Base-by-base conservation (phyloP, 2,797 vertebrate species). In the Arnoldichthys spilopterus region DNA sequence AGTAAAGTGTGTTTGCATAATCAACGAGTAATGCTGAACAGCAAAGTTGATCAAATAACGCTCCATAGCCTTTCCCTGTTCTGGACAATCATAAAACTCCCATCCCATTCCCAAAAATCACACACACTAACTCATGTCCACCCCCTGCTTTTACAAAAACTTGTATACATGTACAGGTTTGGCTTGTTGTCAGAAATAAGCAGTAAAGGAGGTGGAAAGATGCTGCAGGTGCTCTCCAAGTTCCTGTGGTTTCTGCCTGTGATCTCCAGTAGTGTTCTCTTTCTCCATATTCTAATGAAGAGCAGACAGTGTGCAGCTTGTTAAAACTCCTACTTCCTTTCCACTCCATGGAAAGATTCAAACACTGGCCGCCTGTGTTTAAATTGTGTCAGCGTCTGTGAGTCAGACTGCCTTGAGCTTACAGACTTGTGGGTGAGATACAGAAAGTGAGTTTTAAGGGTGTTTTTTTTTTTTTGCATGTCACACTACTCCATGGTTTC, bases 241-340 rank as follows among this genome's bases (percentile, higher is more conserved):
- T 87, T 84, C 82, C 86, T 89, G 88, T 85, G 87, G 92, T 74
- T 90, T 91, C 82, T 37, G 64, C 74, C 88, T 88, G 74, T 69
- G 75, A 85, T 88, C 88, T 86, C 59, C 26, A 86, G 72, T 89
- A 88, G 88, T 88, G 85, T 88, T 84, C 86, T 88, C 86, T 80
- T 85, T 77, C 81, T 90, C 86, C 84, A 88, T 90, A 88, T 90
- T 91, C 90, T 93, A 92, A 92, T 88, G 84, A 89, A 85, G 77
- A 88, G 85, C 90, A 93, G 90, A 88, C 88, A 89, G 81, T 82
- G 84, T 88, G 86, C 85, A 86, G 87, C 86, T 92, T 88, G 86
- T 90, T 89, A 89, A 83, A 83, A 74, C 85, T 82, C 82, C 80
- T 83, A 86, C 89, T 90, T 90, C 90, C 83, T 89, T 79, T 86